Conservation (phyloP, 2,888 invertebrate species). For the Mimas tiliae region DNA sequence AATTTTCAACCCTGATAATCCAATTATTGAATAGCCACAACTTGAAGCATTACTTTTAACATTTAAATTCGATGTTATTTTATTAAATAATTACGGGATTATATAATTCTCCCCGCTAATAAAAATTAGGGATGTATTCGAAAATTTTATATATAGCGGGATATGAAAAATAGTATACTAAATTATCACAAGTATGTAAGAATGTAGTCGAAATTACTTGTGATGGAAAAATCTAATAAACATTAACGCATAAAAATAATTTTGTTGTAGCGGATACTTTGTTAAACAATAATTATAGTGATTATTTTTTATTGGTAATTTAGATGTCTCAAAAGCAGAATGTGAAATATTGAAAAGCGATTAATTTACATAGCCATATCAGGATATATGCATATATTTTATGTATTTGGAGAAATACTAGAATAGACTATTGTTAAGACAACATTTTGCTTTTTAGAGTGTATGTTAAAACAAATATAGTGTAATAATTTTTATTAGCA, state of each 20-base stretch:
- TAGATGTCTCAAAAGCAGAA: neutral
- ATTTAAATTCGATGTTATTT: constrained; percentile 81
- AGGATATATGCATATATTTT: neutral
- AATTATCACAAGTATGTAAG: constrained; percentile 20
- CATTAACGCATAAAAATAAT: neutral
- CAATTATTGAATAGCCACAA: constrained; percentile 76
- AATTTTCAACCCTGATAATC: constrained; percentile 82
- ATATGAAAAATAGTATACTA: constrained; percentile 16
- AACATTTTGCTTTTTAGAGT: neutral
- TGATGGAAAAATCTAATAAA: neutral
- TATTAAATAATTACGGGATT: constrained; percentile 66
- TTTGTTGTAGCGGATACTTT: neutral
- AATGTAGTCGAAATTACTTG: neutral
- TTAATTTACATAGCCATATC: neutral
- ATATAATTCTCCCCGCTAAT: constrained; percentile 53
- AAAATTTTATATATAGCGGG: constrained; percentile 26
- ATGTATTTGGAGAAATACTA: neutral
- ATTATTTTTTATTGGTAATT: neutral
- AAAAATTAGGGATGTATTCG: constrained; percentile 48
- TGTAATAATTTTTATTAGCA: constrained; percentile 54
- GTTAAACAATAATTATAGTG: neutral
- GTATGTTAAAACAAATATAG: neutral
- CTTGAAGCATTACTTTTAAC: constrained; percentile 77
- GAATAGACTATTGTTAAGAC: neutral
- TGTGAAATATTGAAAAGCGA: neutral